phyloP scores from a whole-genome alignment of 1,140 invertebrate genomes.

The Colletes gigas region DNA sequence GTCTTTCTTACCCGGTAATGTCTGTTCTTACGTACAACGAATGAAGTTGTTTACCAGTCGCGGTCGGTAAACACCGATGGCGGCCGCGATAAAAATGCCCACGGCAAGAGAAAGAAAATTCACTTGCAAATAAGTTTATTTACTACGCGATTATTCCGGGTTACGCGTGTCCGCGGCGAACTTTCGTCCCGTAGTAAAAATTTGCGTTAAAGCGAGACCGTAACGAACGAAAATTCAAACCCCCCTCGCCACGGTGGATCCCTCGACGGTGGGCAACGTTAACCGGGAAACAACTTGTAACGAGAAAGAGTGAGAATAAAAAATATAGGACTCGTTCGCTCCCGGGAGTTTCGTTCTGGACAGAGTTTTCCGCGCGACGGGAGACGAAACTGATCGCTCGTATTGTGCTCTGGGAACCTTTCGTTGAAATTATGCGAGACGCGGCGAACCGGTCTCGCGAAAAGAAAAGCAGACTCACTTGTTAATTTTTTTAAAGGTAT shows the following conservation, averaged over 20 bases:
- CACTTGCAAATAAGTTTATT: slow-evolving; percentile 48
- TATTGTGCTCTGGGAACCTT: neutral
- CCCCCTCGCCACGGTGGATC: neutral
- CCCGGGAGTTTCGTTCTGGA: neutral
- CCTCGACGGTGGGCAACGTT: neutral
- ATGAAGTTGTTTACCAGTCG: slow-evolving; percentile 34
- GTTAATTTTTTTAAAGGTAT: no score
- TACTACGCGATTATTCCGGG: slow-evolving; percentile 35
- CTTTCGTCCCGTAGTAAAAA: slow-evolving; percentile 28
- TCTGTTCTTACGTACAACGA: slow-evolving; percentile 27
- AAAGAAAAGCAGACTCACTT: no score
- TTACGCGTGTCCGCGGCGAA: slow-evolving; percentile 21
- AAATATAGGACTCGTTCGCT: neutral
- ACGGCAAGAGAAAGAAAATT: slow-evolving; percentile 28
- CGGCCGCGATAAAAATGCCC: neutral
- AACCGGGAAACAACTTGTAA: slow-evolving; percentile 15
- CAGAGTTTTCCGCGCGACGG: slow-evolving; percentile 8
- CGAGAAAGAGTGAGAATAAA: neutral
- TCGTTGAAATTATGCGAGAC: neutral
- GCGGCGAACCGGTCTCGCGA: no score
- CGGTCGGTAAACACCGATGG: slow-evolving; percentile 4
- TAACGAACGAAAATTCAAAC: neutral
- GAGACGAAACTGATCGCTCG: slow-evolving; percentile 29
- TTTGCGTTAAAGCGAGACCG: slow-evolving; percentile 7
- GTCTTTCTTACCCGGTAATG: slow-evolving; percentile 1